A percentile compares a stretch with the other conserved stretches of the same genome.
phyloP scores from a whole-genome alignment of 2,888 invertebrate species.

The Amphipyra berbera region DNA sequence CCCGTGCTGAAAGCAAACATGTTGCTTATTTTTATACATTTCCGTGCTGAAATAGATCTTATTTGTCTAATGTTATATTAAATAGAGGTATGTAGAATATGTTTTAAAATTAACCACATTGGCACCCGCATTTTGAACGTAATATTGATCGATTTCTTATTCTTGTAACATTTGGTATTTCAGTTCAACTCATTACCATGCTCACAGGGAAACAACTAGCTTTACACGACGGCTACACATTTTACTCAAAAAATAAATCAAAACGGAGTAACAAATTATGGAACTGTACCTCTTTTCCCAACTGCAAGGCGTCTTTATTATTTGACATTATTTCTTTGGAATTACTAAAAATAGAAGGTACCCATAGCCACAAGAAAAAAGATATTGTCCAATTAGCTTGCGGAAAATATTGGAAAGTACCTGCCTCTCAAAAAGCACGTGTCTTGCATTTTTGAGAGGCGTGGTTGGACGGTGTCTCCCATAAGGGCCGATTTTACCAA shows the following conservation, averaged over 20 bases:
- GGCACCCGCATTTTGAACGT: no score
- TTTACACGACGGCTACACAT: conserved; percentile 41
- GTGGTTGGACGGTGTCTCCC: no score
- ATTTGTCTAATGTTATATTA: no score
- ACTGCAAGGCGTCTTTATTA: conserved; percentile 33
- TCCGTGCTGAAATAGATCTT: no score
- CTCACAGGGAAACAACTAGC: conserved; percentile 24
- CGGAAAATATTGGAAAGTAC: conserved; percentile 7
- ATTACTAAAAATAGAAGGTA: background rate
- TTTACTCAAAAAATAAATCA: conserved; percentile 45
- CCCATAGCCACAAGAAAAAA: background rate
- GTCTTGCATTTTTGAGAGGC: background rate
- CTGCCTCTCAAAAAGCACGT: background rate
- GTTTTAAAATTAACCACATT: no score
- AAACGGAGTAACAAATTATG: conserved; percentile 23
- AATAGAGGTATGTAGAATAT: no score
- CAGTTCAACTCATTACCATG: conserved; percentile 27
- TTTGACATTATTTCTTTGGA: background rate
- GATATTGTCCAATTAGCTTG: background rate
- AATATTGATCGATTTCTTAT: no score
- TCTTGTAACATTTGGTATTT: background rate
- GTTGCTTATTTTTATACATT: no score
- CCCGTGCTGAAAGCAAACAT: no score
- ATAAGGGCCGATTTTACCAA: no score
- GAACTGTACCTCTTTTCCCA: conserved; percentile 42